Conservation (phyloP, 2,888 invertebrate genomes). For the Nudaria mundana region DNA sequence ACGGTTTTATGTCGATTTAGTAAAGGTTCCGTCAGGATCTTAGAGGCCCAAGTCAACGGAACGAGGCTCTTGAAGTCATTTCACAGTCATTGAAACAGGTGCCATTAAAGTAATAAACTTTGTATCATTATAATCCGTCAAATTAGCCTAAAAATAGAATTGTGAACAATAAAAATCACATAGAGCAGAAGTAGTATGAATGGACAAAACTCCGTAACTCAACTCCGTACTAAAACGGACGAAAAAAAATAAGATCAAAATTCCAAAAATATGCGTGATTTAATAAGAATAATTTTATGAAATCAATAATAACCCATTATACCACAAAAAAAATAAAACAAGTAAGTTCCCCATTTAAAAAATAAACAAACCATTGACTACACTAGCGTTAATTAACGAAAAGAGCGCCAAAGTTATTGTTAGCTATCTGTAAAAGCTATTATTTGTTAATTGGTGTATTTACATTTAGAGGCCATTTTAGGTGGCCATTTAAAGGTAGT, state of each 20-base stretch:
- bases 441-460: slow-evolving; percentile 51
- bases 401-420: slow-evolving; percentile 19
- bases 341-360: background rate
- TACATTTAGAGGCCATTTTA: slow-evolving; percentile 52
- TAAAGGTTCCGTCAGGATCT: too few relatives aligned
- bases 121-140: too few relatives aligned
- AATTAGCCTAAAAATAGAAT: too few relatives aligned
- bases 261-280: too few relatives aligned
- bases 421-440: slow-evolving; percentile 43
- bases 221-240: background rate
- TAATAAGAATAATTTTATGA: background rate
- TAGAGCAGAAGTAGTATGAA: too few relatives aligned
- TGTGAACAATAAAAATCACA: too few relatives aligned
- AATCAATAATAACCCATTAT: background rate
- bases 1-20: background rate
- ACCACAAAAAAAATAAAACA: background rate
- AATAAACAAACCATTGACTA: slow-evolving; percentile 2
- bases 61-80: too few relatives aligned
- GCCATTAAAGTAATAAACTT: too few relatives aligned
- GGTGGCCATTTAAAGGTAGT: background rate
- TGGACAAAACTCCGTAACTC: too few relatives aligned
- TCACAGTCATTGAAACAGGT: too few relatives aligned
- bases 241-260: background rate
- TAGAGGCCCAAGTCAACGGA: too few relatives aligned
- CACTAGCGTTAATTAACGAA: slow-evolving; percentile 17